Percentiles rank a stretch among this genome's conserved stretches.
These are phyloP conservation scores for Mobula birostris DNA, from an alignment of 2,113 vertebrate genomes.

Conservation along the genomic window DNA sequence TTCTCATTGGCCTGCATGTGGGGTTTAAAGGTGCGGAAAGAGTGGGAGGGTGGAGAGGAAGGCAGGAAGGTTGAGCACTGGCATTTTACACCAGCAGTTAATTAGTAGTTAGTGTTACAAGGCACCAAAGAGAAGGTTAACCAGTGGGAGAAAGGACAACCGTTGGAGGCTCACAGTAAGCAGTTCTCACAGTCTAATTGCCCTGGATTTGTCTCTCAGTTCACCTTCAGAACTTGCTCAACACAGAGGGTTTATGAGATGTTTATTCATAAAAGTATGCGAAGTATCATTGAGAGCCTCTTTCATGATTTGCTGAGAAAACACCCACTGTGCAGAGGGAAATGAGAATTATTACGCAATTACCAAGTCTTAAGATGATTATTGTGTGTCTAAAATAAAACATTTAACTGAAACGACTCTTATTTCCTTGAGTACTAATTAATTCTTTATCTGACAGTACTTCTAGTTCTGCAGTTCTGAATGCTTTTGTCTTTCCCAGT, in stretches of 20 bases:
- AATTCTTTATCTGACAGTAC: constrained; percentile 22
- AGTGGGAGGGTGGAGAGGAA: too few relatives aligned
- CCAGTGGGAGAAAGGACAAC: too few relatives aligned
- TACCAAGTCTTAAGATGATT: constrained; percentile 31
- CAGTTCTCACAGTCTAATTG: too few relatives aligned
- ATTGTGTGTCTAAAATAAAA: constrained; percentile 33
- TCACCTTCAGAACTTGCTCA: too few relatives aligned
- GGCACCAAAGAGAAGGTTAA: too few relatives aligned
- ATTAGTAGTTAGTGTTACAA: too few relatives aligned
- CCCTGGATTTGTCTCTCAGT: too few relatives aligned
- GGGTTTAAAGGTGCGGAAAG: too few relatives aligned
- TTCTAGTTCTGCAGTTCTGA: constrained; percentile 3
- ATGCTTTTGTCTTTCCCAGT: constrained; percentile 18
- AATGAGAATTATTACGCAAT: constrained; percentile 31
- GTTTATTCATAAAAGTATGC: constrained; percentile 17
- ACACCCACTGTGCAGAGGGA: background rate
- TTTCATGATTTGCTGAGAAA: constrained; percentile 22
- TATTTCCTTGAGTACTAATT: constrained; percentile 30
- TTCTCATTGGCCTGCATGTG: too few relatives aligned
- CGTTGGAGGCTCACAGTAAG: too few relatives aligned
- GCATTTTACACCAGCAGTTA: too few relatives aligned
- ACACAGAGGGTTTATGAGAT: constrained; percentile 17
- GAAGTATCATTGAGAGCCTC: constrained; percentile 5
- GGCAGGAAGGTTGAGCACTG: too few relatives aligned
- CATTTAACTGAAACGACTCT: constrained; percentile 27